Percentiles rank a stretch among this genome's conserved stretches.
phyloP scores from a whole-genome alignment of 37 sponge, comb jelly and placozoan species.

The Agelas oroides region DNA sequence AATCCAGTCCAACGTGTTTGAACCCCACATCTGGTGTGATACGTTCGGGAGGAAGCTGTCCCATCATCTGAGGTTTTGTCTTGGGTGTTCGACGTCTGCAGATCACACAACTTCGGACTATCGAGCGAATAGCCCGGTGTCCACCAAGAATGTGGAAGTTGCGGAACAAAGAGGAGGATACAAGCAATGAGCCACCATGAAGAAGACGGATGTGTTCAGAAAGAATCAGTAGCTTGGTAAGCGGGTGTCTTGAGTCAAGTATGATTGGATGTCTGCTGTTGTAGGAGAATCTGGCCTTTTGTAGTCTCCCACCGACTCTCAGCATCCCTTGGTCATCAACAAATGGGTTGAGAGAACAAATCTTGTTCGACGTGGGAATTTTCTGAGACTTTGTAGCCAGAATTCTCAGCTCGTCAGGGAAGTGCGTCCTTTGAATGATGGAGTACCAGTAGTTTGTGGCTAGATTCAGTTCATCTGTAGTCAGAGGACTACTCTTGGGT shows the following conservation, averaged over 20 bases:
- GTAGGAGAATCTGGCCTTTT: conserved; percentile 25
- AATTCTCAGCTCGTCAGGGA: conserved; percentile 11
- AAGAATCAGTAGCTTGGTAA: conserved; percentile 19
- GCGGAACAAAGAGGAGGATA: conserved; percentile 14
- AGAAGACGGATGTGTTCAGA: conserved; percentile 23
- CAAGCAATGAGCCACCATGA: conserved; percentile 35
- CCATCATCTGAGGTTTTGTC: conserved; percentile 35
- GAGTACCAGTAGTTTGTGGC: conserved; percentile 3
- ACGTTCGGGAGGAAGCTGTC: conserved; percentile 46
- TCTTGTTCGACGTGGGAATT: conserved; percentile 14
- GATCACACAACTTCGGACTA: conserved; percentile 37
- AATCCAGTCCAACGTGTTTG: conserved; percentile 42
- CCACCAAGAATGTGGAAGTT: conserved; percentile 45
- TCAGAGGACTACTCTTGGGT: not conserved
- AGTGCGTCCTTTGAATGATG: conserved; percentile 11
- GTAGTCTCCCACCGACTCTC: conserved; percentile 32
- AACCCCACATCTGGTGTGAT: conserved; percentile 32
- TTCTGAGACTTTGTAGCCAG: not conserved
- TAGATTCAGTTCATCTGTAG: conserved; percentile 10
- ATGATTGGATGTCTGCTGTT: conserved; percentile 39
- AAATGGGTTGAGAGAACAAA: conserved; percentile 26
- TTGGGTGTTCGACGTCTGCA: conserved; percentile 37
- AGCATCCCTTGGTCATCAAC: conserved; percentile 30
- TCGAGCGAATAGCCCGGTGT: conserved; percentile 21
- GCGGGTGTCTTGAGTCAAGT: conserved; percentile 19